phyloP scores from a whole-genome alignment of 2,113 vertebrate species.

The human (Homo sapiens) region GRCh38 chr7:23733001-23733500 shows the following conservation, averaged over 20 bases:
- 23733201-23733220: not conserved
- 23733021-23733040: not conserved
- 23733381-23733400: no score
- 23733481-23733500: not conserved
- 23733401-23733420: not conserved
- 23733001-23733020: not conserved
- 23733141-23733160: not conserved
- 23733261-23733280: not conserved
- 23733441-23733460: not conserved
- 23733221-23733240: not conserved
- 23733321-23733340: no score
- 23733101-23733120: not conserved
- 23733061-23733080: no score
- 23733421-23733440: not conserved
- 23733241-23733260: not conserved
- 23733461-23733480: not conserved
- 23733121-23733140: constrained; percentile 1
- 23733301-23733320: no score
- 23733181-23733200: constrained; percentile 1
- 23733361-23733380: no score
- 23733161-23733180: not conserved
- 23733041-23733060: no score
- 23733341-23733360: no score
- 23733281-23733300: no score
- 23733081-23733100: not conserved